Conservation (phyloP, 2,113 vertebrate genomes). For the Cygnus atratus region DNA sequence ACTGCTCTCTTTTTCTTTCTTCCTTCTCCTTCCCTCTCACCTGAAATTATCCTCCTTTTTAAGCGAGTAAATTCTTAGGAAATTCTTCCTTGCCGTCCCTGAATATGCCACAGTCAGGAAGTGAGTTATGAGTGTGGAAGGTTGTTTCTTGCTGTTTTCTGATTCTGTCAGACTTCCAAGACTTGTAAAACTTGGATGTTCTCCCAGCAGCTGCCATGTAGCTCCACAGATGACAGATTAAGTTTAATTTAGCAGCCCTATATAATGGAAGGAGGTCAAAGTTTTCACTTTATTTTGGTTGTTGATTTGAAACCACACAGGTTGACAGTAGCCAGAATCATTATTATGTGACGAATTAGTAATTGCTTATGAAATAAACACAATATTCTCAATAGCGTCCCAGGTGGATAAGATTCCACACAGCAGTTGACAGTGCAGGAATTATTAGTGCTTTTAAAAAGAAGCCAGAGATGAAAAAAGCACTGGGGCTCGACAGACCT, state of each 20-base stretch:
- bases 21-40: neutral
- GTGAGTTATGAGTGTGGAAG: neutral
- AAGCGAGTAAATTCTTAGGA: neutral
- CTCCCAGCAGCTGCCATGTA: constrained; percentile 7
- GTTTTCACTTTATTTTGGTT: constrained; percentile 25
- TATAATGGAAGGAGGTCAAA: constrained; percentile 36
- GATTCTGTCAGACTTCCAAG: neutral
- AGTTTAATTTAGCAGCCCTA: neutral
- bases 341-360: neutral
- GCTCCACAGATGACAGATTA: neutral
- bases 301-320: neutral
- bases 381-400: neutral
- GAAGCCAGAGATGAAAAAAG: neutral
- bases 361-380: neutral
- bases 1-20: neutral
- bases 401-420: neutral
- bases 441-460: neutral
- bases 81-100: neutral
- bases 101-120: neutral
- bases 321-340: neutral
- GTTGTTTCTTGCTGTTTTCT: constrained; percentile 1
- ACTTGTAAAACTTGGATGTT: neutral
- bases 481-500: neutral
- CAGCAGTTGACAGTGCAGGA: neutral
- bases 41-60: neutral